A percentile compares a stretch with the other conserved stretches of the same genome.
phyloP scores from a whole-genome alignment of 2,113 vertebrate species.

The Edolisoma coerulescens region DNA sequence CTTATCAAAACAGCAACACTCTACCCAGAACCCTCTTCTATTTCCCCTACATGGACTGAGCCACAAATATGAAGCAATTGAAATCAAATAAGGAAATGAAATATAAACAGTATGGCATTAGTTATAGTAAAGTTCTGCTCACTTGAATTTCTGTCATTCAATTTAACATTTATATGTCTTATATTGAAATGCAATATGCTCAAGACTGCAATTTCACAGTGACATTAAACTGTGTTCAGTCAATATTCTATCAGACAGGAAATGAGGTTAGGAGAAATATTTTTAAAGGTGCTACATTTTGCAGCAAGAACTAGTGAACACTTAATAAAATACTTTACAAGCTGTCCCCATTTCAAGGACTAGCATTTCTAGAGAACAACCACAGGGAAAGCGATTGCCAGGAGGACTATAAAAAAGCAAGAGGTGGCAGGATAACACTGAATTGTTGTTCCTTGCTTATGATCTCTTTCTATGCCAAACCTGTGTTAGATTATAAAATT shows the following conservation, averaged over 20 bases:
- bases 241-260: not conserved
- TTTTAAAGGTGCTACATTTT: not conserved
- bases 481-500: not conserved
- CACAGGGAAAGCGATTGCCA: not conserved
- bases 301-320: not conserved
- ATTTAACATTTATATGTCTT: not conserved
- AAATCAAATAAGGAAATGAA: not conserved
- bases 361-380: not conserved
- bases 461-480: not conserved
- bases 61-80: not conserved
- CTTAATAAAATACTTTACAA: not conserved
- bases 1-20: not conserved
- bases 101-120: not conserved
- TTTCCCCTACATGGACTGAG: not conserved
- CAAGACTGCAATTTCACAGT: slow-evolving; percentile 25
- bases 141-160: not conserved
- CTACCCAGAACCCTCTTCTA: not conserved
- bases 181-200: slow-evolving; percentile 16
- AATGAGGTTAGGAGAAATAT: not conserved
- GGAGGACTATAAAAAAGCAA: not conserved
- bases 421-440: not conserved
- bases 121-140: not conserved
- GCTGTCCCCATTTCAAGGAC: not conserved
- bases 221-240: slow-evolving; percentile 2
- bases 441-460: not conserved